Evolutionary conservation across 30 jellyfish, hydroid and myxozoan genomes (phyloP).

Genomic region (Haliclystus octoradiatus): DNA sequence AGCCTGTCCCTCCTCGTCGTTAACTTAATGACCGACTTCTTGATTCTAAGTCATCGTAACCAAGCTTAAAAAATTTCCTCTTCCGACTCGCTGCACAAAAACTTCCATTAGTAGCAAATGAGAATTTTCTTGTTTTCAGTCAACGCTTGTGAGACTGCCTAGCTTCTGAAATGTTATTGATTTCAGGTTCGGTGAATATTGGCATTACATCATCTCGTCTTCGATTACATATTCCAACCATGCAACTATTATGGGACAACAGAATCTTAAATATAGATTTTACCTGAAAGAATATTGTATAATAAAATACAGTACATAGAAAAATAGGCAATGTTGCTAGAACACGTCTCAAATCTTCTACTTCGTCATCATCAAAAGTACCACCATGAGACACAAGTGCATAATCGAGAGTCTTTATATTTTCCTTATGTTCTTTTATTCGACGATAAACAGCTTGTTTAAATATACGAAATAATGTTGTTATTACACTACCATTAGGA

Average conservation of each 20-base stretch:
- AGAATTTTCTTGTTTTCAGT: too few species aligned
- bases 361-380: conserved; percentile 55
- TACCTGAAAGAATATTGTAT: conserved; percentile 85
- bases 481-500: conserved; percentile 70
- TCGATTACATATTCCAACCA: not conserved
- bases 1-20: too few species aligned
- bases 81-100: too few species aligned
- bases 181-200: not conserved
- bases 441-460: conserved; percentile 36
- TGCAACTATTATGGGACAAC: not conserved
- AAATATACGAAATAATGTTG: conserved; percentile 36
- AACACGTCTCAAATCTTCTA: conserved; percentile 50
- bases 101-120: too few species aligned
- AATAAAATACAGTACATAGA: conserved; percentile 36
- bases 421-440: conserved; percentile 6
- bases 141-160: too few species aligned
- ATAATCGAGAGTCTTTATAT: conserved; percentile 50
- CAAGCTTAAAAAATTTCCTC: too few species aligned
- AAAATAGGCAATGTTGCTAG: conserved; percentile 44
- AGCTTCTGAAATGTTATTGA: not conserved
- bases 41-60: too few species aligned
- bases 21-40: too few species aligned
- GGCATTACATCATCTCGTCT: not conserved
- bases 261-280: not conserved
- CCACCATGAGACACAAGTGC: conserved; percentile 72